A percentile compares a stretch with the other conserved stretches of the same genome.
Conservation (phyloP, 2,888 invertebrate genomes). For the Leucophenga montana region DNA sequence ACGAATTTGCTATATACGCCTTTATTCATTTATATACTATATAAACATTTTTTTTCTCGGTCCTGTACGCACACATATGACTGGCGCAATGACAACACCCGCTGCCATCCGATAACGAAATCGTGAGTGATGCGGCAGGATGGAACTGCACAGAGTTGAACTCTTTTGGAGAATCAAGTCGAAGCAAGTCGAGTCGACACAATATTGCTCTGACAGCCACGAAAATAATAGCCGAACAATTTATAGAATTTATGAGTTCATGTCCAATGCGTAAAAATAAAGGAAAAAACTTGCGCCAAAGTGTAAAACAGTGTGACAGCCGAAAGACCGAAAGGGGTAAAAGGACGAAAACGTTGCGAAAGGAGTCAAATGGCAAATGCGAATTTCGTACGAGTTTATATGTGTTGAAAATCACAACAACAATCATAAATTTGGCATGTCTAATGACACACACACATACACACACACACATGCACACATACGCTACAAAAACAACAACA, state of each 20-base stretch:
- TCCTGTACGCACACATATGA: background rate
- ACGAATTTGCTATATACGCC: too few species aligned
- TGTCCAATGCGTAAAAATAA: constrained; percentile 32
- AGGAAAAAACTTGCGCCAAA: constrained; percentile 19
- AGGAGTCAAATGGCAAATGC: constrained; percentile 29
- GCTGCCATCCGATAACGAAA: constrained; percentile 4
- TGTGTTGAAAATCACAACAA: constrained; percentile 59
- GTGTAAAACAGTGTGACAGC: background rate
- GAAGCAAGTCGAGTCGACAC: constrained; percentile 41
- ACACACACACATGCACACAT: constrained; percentile 20
- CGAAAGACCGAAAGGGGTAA: constrained; percentile 10
- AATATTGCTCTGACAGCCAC: constrained; percentile 68
- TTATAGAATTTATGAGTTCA: constrained; percentile 65
- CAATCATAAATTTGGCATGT: constrained; percentile 70
- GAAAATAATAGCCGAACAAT: constrained; percentile 70
- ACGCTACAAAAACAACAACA: too few species aligned
- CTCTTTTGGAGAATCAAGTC: background rate
- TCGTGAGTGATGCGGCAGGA: background rate
- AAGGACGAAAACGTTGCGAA: constrained; percentile 27
- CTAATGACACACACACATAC: constrained; percentile 58
- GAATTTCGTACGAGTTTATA: constrained; percentile 11
- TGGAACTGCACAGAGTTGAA: background rate
- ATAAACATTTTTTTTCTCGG: background rate
- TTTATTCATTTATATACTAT: background rate
- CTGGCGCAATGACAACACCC: background rate